These are phyloP conservation scores for Luehdorfia chinensis DNA, from an alignment of 1,140 invertebrate species.

Conservation along the genomic window DNA sequence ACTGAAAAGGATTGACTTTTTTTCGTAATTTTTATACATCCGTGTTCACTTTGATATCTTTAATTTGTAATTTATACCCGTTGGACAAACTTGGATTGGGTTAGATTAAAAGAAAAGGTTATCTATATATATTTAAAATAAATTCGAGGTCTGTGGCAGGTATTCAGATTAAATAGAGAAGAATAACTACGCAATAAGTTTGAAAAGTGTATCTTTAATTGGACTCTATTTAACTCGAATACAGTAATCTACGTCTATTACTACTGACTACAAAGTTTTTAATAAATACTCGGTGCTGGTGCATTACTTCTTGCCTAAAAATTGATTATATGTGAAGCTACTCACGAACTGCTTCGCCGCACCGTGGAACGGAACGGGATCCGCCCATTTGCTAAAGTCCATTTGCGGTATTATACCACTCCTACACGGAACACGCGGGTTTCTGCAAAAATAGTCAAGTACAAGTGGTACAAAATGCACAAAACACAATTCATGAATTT, in stretches of 20 bases:
- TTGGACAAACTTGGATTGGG: too few species aligned
- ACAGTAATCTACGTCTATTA: conserved; percentile 11
- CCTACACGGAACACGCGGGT: conserved; percentile 92
- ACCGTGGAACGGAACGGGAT: conserved; percentile 73
- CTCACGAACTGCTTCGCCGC: conserved; percentile 81
- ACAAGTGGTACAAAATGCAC: too few species aligned
- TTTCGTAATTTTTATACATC: too few species aligned
- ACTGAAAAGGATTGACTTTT: too few species aligned
- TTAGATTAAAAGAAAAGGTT: too few species aligned
- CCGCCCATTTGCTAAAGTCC: conserved; percentile 93
- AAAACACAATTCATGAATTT: too few species aligned
- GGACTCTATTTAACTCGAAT: conserved; percentile 1
- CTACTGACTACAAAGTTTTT: conserved; percentile 20
- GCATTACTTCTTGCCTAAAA: conserved; percentile 78
- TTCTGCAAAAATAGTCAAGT: conserved; percentile 82
- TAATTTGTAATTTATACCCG: too few species aligned
- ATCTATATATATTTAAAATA: conserved; percentile 12
- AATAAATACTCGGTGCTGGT: conserved; percentile 36
- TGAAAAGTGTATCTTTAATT: too few species aligned
- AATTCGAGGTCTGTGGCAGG: conserved; percentile 19
- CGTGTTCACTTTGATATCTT: too few species aligned
- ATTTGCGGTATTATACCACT: conserved; percentile 91
- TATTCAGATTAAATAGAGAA: conserved; percentile 16
- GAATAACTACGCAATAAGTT: too few species aligned
- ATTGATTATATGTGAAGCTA: conserved; percentile 78